Evolutionary conservation across 1,140 invertebrate genomes (phyloP).

Genomic region (Lanistes nyassanus): DNA sequence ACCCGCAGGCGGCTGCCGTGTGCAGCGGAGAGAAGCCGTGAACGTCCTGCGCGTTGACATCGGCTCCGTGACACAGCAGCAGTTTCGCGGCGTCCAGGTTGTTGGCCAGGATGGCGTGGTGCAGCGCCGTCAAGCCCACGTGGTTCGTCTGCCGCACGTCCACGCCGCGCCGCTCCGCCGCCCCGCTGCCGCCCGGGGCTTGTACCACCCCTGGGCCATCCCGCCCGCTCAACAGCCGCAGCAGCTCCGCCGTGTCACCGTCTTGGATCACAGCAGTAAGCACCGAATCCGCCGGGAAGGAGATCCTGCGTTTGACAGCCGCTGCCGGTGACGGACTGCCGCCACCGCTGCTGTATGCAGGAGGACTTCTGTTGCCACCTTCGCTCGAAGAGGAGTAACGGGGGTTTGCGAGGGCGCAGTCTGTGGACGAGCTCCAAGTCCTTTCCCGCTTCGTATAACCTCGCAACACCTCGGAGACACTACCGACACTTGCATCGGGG

Average conservation of each 20-base stretch:
- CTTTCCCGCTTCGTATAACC: too few species aligned
- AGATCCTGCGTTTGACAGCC: constrained; percentile 43
- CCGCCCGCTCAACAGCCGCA: constrained; percentile 40
- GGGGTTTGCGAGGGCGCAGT: too few species aligned
- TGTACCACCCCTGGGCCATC: constrained; percentile 19
- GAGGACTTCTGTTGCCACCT: too few species aligned
- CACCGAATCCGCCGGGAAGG: constrained; percentile 57
- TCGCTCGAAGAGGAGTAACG: too few species aligned
- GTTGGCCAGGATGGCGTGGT: constrained; percentile 68
- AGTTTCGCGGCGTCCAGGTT: constrained; percentile 99
- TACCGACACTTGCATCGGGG: too few species aligned
- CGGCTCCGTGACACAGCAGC: constrained; percentile 90
- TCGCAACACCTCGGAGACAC: too few species aligned
- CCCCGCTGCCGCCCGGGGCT: not conserved
- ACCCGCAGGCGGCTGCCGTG: constrained; percentile 96
- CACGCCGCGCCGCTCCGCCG: constrained; percentile 26
- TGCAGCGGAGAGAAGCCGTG: constrained; percentile 99
- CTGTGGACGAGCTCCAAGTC: too few species aligned
- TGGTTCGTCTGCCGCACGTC: constrained; percentile 56
- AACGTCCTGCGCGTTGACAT: constrained; percentile 96
- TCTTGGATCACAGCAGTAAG: constrained; percentile 58
- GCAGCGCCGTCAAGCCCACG: constrained; percentile 57
- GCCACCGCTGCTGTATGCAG: too few species aligned
- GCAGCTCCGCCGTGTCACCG: constrained; percentile 51
- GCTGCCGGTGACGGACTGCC: not conserved